Evolutionary conservation across 2,797 vertebrate genomes (phyloP).

Genomic region (Cyclopterus lumpus): DNA sequence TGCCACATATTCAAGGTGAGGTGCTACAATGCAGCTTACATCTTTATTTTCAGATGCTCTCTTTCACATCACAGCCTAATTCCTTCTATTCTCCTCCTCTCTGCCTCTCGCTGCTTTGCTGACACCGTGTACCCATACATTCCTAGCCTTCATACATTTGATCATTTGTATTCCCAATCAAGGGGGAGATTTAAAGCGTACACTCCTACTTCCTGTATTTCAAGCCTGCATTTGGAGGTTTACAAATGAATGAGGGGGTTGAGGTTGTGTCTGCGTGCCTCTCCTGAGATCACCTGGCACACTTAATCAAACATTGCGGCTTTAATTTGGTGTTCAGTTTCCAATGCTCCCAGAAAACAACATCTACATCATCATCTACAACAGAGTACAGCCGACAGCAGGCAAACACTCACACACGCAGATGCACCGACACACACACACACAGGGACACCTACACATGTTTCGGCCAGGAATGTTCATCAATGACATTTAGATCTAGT

Average conservation of each 20-base stretch:
- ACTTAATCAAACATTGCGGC: slow-evolving; percentile 80
- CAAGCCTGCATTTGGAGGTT: slow-evolving; percentile 78
- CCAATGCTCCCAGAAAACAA: slow-evolving; percentile 74
- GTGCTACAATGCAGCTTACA: slow-evolving; percentile 74
- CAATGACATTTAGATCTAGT: slow-evolving; percentile 50
- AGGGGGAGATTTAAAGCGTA: slow-evolving; percentile 74
- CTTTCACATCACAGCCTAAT: slow-evolving; percentile 81
- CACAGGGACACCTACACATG: slow-evolving; percentile 34
- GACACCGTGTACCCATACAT: slow-evolving; percentile 77
- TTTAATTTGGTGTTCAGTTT: slow-evolving; percentile 82
- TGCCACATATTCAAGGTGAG: slow-evolving; percentile 79
- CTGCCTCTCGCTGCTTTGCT: slow-evolving; percentile 73
- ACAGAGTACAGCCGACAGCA: slow-evolving; percentile 51
- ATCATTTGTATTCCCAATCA: slow-evolving; percentile 85
- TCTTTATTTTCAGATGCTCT: slow-evolving; percentile 82
- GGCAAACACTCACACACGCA: slow-evolving; percentile 33
- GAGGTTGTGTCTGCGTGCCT: slow-evolving; percentile 75
- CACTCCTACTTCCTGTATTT: slow-evolving; percentile 82
- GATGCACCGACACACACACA: slow-evolving; percentile 27
- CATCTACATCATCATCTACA: slow-evolving; percentile 75
- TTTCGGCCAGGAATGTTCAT: slow-evolving; percentile 46
- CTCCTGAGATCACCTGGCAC: slow-evolving; percentile 84
- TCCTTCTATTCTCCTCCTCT: slow-evolving; percentile 78
- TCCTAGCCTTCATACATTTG: slow-evolving; percentile 77
- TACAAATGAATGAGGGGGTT: slow-evolving; percentile 84